These are phyloP conservation scores for Pristionchus exspectatus DNA, from an alignment of 2,888 invertebrate genomes.

Conservation along the genomic window DNA sequence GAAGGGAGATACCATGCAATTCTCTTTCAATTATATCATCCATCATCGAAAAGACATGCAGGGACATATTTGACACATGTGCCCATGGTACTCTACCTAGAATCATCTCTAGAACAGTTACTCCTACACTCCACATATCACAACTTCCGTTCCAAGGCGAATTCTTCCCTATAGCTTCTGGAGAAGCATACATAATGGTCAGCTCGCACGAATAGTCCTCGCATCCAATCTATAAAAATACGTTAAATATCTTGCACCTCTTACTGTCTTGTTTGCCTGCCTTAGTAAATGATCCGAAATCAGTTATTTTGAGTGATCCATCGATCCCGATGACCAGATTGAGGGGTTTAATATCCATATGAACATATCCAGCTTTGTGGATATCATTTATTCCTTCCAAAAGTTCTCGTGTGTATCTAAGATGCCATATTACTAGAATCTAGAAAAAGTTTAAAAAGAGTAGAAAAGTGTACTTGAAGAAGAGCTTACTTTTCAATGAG, in stretches of 20 bases:
- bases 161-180: neutral
- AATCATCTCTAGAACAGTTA: slow-evolving; percentile 69
- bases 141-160: neutral
- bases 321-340: slow-evolving; percentile 58
- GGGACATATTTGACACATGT: neutral
- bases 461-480: too few relatives aligned
- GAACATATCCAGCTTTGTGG: slow-evolving; percentile 60
- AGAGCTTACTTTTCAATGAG: slow-evolving; percentile 28
- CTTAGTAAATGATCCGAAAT: slow-evolving; percentile 58
- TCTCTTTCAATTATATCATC: slow-evolving; percentile 57
- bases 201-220: neutral
- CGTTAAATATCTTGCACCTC: neutral
- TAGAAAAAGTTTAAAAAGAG: too few relatives aligned
- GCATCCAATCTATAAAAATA: neutral
- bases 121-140: slow-evolving; percentile 75
- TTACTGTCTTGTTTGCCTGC: neutral
- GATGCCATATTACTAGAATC: neutral
- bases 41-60: slow-evolving; percentile 59
- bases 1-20: neutral
- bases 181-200: slow-evolving; percentile 7
- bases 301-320: slow-evolving; percentile 60
- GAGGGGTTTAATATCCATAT: slow-evolving; percentile 62
- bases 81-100: slow-evolving; percentile 50
- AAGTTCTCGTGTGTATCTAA: slow-evolving; percentile 22
- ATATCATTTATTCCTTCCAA: slow-evolving; percentile 56